Base-by-base conservation (phyloP, 2,888 invertebrate genomes). In the Ceramica pisi region DNA sequence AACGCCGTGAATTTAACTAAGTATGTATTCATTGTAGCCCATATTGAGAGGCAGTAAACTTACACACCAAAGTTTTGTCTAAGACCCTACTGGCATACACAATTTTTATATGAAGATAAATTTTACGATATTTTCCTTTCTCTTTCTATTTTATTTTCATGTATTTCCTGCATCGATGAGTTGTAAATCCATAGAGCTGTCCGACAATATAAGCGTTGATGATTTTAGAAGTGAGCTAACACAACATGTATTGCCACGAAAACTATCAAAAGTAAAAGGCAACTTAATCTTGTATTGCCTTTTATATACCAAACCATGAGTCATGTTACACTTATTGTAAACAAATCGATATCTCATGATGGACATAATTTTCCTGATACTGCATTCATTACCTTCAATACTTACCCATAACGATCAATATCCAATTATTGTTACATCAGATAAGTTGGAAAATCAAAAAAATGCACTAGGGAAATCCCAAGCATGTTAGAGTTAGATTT, bases 291-390 rank as follows among this genome's bases (percentile, higher is more conserved):
- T 8, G 55, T 44, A 9, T 41, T 41, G 35, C 41, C 53, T 21
- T 76, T 53, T 60, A 74, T 68, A 75, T 4, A 23, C 16, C 12
- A 44, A 19, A 26, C 7, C 12, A 31, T 75, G 46, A 65, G 19
- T 57, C 26, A 41, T 41, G 31, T 10, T n/a, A 23, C 19, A 26
- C 19, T n/a, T 14, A 35, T 9, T 48, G 26, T 16, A 6, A 50
- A 19, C 6, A 19, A n/a, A 31, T 48, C 23, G n/a, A 59, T 59
- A 74, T 41, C 51, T 31, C 21, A 71, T 7, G 14, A 48, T 56
- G 14, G 53, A 9, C 16, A 10, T 2, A 19, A 67, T 38, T 76
- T 75, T 75, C 68, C 68, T 53, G 7, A 38, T 59, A 23, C 31
- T 53, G 4, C 12, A 14, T 35, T 63, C 12, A 14, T 35, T 63